These are phyloP conservation scores for Desmodus rotundus DNA, from an alignment of 2,113 vertebrate species.

Conservation along the genomic window DNA sequence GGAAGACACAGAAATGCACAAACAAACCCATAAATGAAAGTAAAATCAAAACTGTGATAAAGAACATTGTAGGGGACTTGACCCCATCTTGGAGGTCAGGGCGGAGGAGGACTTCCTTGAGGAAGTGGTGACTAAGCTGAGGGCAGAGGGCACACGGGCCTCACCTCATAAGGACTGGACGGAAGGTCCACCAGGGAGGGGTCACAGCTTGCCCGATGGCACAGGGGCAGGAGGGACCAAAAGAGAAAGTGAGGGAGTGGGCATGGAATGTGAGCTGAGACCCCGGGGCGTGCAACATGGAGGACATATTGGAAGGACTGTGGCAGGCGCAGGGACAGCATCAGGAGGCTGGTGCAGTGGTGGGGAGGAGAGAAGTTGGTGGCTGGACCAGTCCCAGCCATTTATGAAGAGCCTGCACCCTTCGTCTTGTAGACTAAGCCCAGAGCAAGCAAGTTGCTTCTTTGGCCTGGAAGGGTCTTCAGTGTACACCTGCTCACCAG, in stretches of 20 bases:
- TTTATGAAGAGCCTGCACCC: not conserved
- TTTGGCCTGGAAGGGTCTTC: not conserved
- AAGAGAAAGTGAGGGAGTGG: not conserved
- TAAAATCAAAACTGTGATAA: not conserved
- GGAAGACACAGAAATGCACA: not conserved
- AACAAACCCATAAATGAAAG: not conserved
- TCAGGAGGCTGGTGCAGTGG: not conserved
- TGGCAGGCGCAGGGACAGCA: not conserved
- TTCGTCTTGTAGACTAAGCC: not conserved
- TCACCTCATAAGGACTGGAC: not conserved
- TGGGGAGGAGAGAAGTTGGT: not conserved
- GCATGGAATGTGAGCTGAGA: not conserved
- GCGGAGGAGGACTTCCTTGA: not conserved
- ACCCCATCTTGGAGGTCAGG: not conserved
- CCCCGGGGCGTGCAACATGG: rapidly evolving
- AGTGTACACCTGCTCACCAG: no score
- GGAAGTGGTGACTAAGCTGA: not conserved
- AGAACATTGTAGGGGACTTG: not conserved
- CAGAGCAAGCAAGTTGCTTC: not conserved
- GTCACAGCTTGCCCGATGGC: not conserved
- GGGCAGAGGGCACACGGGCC: not conserved
- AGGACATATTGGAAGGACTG: not conserved
- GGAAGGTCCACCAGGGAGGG: not conserved
- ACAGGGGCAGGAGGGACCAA: not conserved
- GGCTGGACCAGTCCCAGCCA: not conserved